These are phyloP conservation scores for Aplocera efformata DNA, from an alignment of 2,888 invertebrate genomes.

Conservation along the genomic window DNA sequence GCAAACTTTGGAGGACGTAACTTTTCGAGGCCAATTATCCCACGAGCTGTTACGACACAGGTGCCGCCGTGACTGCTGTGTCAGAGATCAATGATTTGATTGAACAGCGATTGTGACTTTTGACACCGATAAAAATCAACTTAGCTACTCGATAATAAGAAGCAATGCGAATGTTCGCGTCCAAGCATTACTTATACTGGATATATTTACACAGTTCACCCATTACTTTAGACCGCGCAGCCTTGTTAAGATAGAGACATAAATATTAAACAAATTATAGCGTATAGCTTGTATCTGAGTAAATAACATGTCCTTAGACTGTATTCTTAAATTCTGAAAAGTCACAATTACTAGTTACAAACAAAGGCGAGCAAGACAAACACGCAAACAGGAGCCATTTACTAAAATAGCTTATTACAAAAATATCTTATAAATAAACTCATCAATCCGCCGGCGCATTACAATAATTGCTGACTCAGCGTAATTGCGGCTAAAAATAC, in stretches of 20 bases:
- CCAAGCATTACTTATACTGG: too few relatives aligned
- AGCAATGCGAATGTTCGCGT: too few relatives aligned
- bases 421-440: constrained; percentile 28
- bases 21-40: background rate
- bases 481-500: constrained; percentile 36
- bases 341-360: constrained; percentile 7
- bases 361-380: constrained; percentile 12
- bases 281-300: too few relatives aligned
- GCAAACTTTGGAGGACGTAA: constrained; percentile 10
- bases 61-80: background rate
- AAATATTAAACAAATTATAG: too few relatives aligned
- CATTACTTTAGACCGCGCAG: too few relatives aligned
- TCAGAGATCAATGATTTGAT: constrained; percentile 1
- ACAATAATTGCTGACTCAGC: constrained; percentile 27
- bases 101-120: background rate
- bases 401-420: constrained; percentile 21
- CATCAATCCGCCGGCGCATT: constrained; percentile 27
- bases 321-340: constrained; percentile 10
- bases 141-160: too few relatives aligned
- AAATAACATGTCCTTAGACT: background rate
- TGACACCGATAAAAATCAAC: too few relatives aligned
- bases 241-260: too few relatives aligned
- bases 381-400: constrained; percentile 13
- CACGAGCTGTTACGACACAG: background rate
- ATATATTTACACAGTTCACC: too few relatives aligned